Evolutionary conservation across 2,797 vertebrate species (phyloP).

Genomic region (Sebastes hubbsi): DNA sequence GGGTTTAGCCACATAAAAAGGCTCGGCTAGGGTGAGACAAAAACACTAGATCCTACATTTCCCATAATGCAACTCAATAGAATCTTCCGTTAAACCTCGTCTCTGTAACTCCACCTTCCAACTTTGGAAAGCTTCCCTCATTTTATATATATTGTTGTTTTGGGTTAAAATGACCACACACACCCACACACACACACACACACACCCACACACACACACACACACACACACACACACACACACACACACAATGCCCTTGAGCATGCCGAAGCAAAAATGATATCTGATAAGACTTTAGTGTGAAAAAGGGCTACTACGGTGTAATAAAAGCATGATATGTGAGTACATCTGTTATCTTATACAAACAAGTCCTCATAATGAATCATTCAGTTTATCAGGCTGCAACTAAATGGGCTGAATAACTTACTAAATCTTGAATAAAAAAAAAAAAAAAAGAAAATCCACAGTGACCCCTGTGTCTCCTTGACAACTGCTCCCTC

Average conservation of each 20-base stretch:
- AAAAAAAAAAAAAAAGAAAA: not conserved
- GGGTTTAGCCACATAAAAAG: no score
- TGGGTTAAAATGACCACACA: not conserved
- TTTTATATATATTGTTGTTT: not conserved
- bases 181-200: no score
- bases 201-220: not conserved
- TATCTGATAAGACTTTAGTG: not conserved
- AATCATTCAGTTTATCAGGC: conserved; percentile 20
- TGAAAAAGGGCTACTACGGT: not conserved
- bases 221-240: no score
- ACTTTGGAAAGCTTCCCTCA: not conserved
- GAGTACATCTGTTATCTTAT: not conserved
- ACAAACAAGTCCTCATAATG: conserved; percentile 18
- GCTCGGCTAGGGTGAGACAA: no score
- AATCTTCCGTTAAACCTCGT: no score
- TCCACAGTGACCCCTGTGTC: conserved; percentile 32
- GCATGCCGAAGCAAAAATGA: not conserved
- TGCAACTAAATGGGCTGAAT: not conserved
- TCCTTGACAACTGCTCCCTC: conserved; percentile 40
- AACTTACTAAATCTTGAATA: not conserved
- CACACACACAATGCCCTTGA: conserved; percentile 18
- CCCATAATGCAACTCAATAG: no score
- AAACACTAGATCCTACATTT: no score
- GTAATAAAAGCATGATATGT: conserved; percentile 30
- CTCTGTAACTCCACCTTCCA: no score